Base-by-base conservation (phyloP, 1,140 invertebrate species). In the Diplogasteroides magnus region DNA sequence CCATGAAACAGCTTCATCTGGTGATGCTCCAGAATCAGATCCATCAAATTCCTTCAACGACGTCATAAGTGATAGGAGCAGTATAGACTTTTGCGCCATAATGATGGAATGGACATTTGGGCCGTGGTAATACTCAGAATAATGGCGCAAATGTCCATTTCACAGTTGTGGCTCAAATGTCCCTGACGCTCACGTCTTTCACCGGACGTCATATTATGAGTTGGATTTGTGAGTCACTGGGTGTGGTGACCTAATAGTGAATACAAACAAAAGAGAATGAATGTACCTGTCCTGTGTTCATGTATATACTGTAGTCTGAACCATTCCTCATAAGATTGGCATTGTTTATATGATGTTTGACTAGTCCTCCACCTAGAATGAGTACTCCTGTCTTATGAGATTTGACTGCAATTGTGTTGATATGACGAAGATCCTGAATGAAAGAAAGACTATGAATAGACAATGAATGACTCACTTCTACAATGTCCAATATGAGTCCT, bases 311-410 rank as follows among this genome's bases (percentile, higher is more conserved):
- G 86, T 88, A 98, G 84, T 99, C 93, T 19, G 94, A 92, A n/a
- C 96, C 96, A 86, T 98, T 98, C 77, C 96, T 88, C 93, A 97
- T 96, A 66, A 97, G 85, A 87, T 97, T 97, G 3, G 93, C 93
- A 87, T 97, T 97, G 83, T 92, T 96, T 69, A 98, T 97, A 81
- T 99, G 97, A 86, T 99, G 97, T 85, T 99, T 99, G n/a, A 97
- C 88, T 0, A 98, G 85, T 11, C 96, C 95, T 59, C 95, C 95
- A 13, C 97, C 97, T 57, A 98, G 84, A 75, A 99, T 97, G 48
- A 99, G 90, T 87, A 98, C 91, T n/a, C 96, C 97, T 62, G 90
- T 91, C 77, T 94, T 90, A 19, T 89, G 84, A 2, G 95, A 91
- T 84, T 92, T 93, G 1, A 97, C 90, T n/a, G 96, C 91, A 87